Base-by-base conservation (phyloP, 2,113 vertebrate species). In the Oxyruncus cristatus region DNA sequence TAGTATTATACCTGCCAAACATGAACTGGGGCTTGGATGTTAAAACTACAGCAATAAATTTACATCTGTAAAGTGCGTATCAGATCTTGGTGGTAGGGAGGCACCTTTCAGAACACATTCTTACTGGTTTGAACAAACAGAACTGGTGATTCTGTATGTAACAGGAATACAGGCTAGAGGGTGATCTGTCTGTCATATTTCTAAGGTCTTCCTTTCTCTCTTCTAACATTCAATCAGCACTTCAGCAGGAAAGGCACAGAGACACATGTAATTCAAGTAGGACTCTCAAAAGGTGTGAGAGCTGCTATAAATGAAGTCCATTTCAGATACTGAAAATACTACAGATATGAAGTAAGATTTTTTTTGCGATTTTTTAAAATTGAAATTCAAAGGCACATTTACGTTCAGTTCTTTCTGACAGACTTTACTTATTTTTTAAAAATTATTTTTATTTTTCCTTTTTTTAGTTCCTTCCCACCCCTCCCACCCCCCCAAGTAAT, bases 401-500 rank as follows among this genome's bases (percentile, higher is more conserved):
- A 39, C 7, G 12, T 37, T 78, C 22, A 56, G 2, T 50, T 84
- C 10, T 18, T 77, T 62, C 14, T 55, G 62, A 76, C 1, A 42
- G 2, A 1, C 35, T 65, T 68, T 42, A n/a, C 2, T 11, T 22
- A 2, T 21, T 24, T 6, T 12, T 1, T 46, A 1, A 2, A 2
- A 30, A 17, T 13, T 33, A 33, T 33, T 21, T 33, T 13, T 56
- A 5, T 56, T 19, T 28, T 19, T 13, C 4, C 32, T 22, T 12
- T 4, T 58, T 24, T 59, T 35, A 15, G 9, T 35, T 59, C 17
- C 26, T 39, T 39, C 30, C 14, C 3, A 6, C 1, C 19, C 1
- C 2, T 5, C 10, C 12, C 3, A 6, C 7, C 7, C 0, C 1
- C 5, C 3, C 11, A 50, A 50, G 2, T 58, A 68, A 28, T 13